Base-by-base conservation (phyloP, 2,888 invertebrate species). In the Xanthorhoe spadicearia region DNA sequence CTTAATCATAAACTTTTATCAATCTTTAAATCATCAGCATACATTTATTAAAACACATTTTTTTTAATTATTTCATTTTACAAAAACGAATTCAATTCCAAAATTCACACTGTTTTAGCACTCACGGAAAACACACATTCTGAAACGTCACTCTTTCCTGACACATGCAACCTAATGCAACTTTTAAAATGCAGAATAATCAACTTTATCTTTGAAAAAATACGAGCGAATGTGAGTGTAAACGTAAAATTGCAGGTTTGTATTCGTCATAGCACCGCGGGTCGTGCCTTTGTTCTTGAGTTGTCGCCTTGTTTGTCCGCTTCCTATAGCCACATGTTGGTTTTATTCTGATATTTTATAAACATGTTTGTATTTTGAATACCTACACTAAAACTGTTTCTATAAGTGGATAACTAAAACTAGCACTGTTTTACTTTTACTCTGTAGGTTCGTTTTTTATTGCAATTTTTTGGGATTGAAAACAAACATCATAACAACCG, bases 281-380 rank as follows among this genome's bases (percentile, higher is more conserved):
- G 82, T 83, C 81, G 77, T 69, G 79, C 77, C 80, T 83, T 85
- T 87, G 84, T 86, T 84, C 81, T 81, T 81, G 82, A 80, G 83
- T 86, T 82, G 81, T 84, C 74, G 78, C 82, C 82, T 86, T 85
- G 84, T 87, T 87, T 83, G 79, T 81, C 72, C 75, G 77, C 77
- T 80, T 79, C 78, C 78, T 78, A 81, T 77, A 76, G 75, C 74
- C 69, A 18, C 69, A 71, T 75, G 72, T 78, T 75, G 77, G 74
- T 79, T 78, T 79, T 79, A 76, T 82, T 81, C 75, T 79, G 79
- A 83, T 84, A 83, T 82, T 81, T 78, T 79, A 78, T 78, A 81
- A 80, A 82, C 79, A 80, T 80, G 77, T 82, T 81, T 81, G 19
- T 58, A 7, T 32, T 15, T 19, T 19, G 2, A 46, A 52, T 58